Conservation (phyloP, 2,113 vertebrate genomes). For the Uria aalge region DNA sequence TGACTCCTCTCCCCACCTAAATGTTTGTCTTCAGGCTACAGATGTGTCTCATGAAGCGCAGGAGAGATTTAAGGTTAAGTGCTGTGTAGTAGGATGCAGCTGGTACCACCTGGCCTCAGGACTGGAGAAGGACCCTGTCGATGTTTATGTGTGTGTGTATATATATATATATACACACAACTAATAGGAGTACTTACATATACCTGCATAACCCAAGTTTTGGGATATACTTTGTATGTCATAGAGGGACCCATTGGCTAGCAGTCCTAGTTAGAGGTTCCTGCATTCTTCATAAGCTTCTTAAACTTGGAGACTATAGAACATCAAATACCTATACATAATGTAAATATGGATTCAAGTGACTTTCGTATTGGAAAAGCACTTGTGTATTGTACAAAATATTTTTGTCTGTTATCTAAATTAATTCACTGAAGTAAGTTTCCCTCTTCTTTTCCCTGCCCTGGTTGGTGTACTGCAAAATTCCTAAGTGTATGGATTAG, state of each 20-base stretch:
- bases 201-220: neutral
- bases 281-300: neutral
- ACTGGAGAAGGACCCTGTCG: neutral
- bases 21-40: neutral
- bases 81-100: neutral
- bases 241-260: neutral
- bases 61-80: neutral
- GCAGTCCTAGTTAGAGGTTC: neutral
- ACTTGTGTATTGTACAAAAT: neutral
- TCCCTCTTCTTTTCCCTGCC: neutral
- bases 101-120: neutral
- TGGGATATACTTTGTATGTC: neutral
- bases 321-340: neutral
- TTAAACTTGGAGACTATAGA: neutral
- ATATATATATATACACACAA: neutral
- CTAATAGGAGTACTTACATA: neutral
- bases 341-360: neutral
- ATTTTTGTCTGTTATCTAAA: neutral
- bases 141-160: fast-evolving
- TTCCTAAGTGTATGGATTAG: neutral
- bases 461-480: neutral
- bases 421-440: neutral
- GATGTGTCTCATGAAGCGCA: neutral
- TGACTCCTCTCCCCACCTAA: neutral
- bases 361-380: neutral